A percentile compares a stretch with the other conserved stretches of the same genome.
phyloP scores from a whole-genome alignment of 2,113 vertebrate species.

The Micronycteris hirsuta region DNA sequence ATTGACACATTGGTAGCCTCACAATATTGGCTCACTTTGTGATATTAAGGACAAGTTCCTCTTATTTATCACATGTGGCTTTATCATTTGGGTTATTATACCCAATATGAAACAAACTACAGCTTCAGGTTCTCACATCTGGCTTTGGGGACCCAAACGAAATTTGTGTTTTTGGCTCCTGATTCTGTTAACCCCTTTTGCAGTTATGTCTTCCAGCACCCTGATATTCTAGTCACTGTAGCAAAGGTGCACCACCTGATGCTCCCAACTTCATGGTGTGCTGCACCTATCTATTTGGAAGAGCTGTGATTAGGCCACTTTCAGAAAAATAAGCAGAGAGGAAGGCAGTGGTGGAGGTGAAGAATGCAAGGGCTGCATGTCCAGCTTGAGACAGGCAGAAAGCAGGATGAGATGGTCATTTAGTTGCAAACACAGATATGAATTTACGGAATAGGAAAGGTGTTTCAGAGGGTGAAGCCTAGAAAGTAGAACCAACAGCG shows the following conservation, averaged over 20 bases:
- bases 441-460: not conserved
- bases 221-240: not conserved
- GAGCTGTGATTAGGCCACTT: not conserved
- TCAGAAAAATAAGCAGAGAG: not conserved
- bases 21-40: conserved; percentile 15
- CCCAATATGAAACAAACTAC: conserved; percentile 68
- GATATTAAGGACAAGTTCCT: not conserved
- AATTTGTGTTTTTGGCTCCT: conserved; percentile 73
- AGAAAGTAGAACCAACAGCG: not conserved
- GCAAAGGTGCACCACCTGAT: not conserved
- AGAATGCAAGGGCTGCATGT: not conserved
- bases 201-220: conserved; percentile 45
- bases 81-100: conserved; percentile 57
- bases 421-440: not conserved
- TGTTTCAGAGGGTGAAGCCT: not conserved
- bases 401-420: not conserved
- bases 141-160: conserved; percentile 71
- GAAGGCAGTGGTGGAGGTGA: not conserved
- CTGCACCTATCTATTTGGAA: not conserved
- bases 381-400: not conserved
- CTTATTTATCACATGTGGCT: conserved; percentile 32
- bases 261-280: not conserved
- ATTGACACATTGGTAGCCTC: not conserved
- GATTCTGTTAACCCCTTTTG: conserved; percentile 64
- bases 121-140: conserved; percentile 61